phyloP scores from a whole-genome alignment of 2,113 vertebrate genomes.

The Plotosus lineatus region DNA sequence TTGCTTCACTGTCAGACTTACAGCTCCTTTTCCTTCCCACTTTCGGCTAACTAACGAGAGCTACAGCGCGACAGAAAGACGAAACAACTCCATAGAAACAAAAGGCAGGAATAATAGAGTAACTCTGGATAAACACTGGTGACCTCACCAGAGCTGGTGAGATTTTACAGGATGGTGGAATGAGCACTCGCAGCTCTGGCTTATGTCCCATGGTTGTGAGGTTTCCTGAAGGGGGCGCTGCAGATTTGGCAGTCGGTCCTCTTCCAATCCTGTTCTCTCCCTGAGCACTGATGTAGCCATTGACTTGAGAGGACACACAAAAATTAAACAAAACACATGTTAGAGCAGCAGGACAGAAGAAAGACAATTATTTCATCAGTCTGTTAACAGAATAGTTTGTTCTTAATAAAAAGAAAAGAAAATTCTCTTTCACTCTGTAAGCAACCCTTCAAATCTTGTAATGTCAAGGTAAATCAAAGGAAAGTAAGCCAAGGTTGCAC shows the following conservation, averaged over 20 bases:
- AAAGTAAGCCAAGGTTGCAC: no score
- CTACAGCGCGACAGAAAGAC: background rate
- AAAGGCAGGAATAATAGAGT: background rate
- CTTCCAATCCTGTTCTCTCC: conserved; percentile 81
- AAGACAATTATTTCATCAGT: background rate
- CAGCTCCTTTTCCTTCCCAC: background rate
- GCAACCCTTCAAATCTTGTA: background rate
- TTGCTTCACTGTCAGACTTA: background rate
- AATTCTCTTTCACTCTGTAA: background rate
- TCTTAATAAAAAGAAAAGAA: background rate
- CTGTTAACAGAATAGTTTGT: background rate
- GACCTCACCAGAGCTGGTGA: conserved; percentile 82
- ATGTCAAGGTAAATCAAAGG: no score
- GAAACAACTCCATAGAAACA: no score
- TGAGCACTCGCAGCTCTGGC: conserved; percentile 89
- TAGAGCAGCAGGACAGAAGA: background rate
- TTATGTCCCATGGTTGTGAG: conserved; percentile 80
- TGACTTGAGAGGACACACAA: conserved; percentile 71
- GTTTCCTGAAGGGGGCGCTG: conserved; percentile 79
- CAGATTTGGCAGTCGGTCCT: conserved; percentile 84
- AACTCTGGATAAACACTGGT: background rate
- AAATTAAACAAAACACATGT: background rate
- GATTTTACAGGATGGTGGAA: conserved; percentile 90
- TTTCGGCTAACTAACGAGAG: background rate
- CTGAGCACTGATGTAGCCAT: conserved; percentile 81